Conservation (phyloP, 2,888 invertebrate genomes). For the Deroplatys truncata region DNA sequence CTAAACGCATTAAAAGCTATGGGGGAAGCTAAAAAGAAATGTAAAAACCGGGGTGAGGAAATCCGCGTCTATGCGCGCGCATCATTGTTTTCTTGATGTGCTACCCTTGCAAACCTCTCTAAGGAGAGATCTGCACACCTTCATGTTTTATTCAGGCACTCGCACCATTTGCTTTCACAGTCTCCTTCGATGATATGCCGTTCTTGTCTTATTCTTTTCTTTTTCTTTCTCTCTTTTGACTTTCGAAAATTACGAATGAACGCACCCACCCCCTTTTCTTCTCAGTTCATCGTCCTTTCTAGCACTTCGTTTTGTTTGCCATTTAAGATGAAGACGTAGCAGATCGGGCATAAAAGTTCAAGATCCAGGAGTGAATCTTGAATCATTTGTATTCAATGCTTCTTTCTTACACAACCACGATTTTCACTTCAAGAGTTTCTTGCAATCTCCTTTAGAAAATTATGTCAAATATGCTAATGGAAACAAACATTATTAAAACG, state of each 20-base stretch:
- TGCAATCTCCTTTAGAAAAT: too few relatives aligned
- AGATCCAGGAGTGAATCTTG: neutral
- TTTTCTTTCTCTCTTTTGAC: neutral
- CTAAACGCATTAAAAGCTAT: neutral
- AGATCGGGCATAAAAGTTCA: neutral
- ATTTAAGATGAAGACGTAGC: neutral
- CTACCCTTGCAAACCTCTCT: neutral
- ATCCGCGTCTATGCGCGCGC: neutral
- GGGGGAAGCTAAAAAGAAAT: neutral
- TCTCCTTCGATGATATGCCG: neutral
- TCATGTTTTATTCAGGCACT: neutral
- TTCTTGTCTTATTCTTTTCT: neutral
- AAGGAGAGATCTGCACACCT: neutral
- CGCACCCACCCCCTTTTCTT: neutral
- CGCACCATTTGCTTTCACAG: neutral
- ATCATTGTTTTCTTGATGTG: neutral
- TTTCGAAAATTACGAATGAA: neutral
- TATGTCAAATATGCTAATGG: too few relatives aligned
- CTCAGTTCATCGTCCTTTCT: neutral
- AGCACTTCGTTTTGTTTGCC: neutral
- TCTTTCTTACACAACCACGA: neutral
- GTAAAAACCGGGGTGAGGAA: neutral
- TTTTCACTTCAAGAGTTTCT: neutral
- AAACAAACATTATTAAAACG: too few relatives aligned
- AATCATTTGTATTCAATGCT: neutral